A percentile compares a stretch with the other conserved stretches of the same genome.
Evolutionary conservation across 2,113 vertebrate genomes (phyloP).

Genomic region (Halcyon malimbica): DNA sequence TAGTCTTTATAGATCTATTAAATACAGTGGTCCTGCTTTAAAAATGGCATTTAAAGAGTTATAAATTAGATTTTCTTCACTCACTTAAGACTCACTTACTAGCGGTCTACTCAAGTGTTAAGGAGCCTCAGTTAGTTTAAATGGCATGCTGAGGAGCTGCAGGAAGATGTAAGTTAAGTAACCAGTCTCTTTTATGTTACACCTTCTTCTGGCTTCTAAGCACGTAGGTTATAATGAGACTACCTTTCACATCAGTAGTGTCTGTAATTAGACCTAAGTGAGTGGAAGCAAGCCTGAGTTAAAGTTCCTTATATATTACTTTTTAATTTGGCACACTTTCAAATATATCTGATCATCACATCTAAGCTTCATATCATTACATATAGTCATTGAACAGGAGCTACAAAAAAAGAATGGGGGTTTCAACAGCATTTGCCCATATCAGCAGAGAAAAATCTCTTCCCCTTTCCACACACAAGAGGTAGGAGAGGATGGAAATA

Average conservation of each 20-base stretch:
- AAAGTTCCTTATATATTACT: background rate
- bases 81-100: background rate
- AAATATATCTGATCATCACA: constrained; percentile 6
- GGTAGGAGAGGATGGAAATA: background rate
- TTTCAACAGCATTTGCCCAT: background rate
- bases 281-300: constrained; percentile 5
- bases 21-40: background rate
- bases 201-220: background rate
- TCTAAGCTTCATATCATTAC: background rate
- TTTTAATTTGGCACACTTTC: constrained; percentile 3
- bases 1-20: background rate
- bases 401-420: background rate
- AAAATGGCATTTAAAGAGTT: background rate
- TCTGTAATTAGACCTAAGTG: constrained; percentile 28
- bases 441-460: background rate
- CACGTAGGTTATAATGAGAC: background rate
- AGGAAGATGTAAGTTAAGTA: constrained; percentile 1
- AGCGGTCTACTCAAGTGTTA: background rate
- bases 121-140: background rate
- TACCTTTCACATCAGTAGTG: background rate
- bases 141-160: background rate
- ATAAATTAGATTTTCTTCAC: background rate
- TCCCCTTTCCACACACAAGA: background rate
- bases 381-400: background rate
- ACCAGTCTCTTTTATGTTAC: background rate